Evolutionary conservation across 2,797 vertebrate genomes (phyloP).

Genomic region (Sebastolobus alascanus): DNA sequence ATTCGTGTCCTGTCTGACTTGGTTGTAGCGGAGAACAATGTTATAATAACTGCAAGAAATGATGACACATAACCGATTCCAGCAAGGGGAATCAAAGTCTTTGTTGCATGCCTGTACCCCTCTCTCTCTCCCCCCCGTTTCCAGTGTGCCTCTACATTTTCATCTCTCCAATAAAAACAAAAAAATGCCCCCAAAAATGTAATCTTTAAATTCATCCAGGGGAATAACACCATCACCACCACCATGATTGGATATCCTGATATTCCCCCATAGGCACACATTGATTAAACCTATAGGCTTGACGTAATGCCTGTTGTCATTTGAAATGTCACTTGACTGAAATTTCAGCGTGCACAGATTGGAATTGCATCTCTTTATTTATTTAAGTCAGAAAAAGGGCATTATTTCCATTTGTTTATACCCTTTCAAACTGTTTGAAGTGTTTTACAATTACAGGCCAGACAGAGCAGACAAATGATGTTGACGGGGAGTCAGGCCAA

Average conservation of each 20-base stretch:
- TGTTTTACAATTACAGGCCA: constrained; percentile 75
- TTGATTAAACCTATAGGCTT: constrained; percentile 17
- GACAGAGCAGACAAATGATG: constrained; percentile 72
- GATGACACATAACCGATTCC: too few relatives aligned
- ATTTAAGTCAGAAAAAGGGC: constrained; percentile 38
- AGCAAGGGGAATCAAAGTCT: not conserved
- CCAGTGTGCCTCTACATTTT: not conserved
- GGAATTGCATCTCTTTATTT: constrained; percentile 47
- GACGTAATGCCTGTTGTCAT: constrained; percentile 29
- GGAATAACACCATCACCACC: not conserved
- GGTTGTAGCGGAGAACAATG: not conserved
- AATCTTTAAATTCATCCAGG: not conserved
- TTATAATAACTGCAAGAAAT: not conserved
- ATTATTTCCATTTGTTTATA: constrained; percentile 69
- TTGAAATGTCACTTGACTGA: constrained; percentile 28
- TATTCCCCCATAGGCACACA: not conserved
- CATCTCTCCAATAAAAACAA: not conserved
- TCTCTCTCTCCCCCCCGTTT: not conserved
- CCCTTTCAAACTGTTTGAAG: constrained; percentile 68
- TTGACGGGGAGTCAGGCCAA: constrained; percentile 69
- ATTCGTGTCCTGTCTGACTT: too few relatives aligned
- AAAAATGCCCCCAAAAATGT: not conserved
- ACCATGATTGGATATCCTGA: not conserved
- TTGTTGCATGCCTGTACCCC: not conserved
- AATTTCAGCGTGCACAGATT: constrained; percentile 12